These are phyloP conservation scores for Argopecten irradians DNA, from an alignment of 1,140 invertebrate species.

Conservation along the genomic window DNA sequence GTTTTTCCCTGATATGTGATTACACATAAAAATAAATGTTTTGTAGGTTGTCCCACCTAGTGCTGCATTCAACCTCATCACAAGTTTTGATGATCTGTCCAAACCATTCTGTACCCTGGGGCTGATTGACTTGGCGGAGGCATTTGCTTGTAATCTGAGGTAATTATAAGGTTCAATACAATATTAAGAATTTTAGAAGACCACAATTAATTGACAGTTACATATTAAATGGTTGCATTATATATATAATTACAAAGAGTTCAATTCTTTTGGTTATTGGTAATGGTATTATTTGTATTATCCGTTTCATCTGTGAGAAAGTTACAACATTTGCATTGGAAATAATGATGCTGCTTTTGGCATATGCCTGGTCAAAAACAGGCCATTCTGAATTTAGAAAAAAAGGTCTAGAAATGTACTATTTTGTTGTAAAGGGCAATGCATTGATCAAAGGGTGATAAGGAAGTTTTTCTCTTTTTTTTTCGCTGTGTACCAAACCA, in stretches of 20 bases:
- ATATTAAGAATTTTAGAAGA: not conserved
- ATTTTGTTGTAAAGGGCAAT: too few relatives aligned
- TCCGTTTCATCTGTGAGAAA: not conserved
- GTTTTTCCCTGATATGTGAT: not conserved
- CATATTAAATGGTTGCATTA: slow-evolving; percentile 11
- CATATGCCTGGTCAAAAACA: too few relatives aligned
- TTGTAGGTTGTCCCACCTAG: slow-evolving; percentile 89
- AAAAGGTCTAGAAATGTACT: too few relatives aligned
- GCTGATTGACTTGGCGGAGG: slow-evolving; percentile 90
- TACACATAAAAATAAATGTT: not conserved
- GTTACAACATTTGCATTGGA: not conserved
- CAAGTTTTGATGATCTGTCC: slow-evolving; percentile 91
- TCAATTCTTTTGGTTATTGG: not conserved
- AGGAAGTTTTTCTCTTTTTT: too few relatives aligned
- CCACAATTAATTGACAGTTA: not conserved
- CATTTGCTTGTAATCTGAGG: slow-evolving; percentile 80
- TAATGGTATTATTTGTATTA: not conserved
- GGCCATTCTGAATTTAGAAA: too few relatives aligned
- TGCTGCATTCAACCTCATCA: slow-evolving; percentile 90
- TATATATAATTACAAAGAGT: slow-evolving; percentile 30
- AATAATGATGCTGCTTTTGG: not conserved
- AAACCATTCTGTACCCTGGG: slow-evolving; percentile 93
- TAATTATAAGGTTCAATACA: slow-evolving; percentile 50
- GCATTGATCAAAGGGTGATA: too few relatives aligned
- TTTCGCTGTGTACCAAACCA: too few relatives aligned